Evolutionary conservation across 2,888 invertebrate genomes (phyloP).

Genomic region (Branchellion lobata): DNA sequence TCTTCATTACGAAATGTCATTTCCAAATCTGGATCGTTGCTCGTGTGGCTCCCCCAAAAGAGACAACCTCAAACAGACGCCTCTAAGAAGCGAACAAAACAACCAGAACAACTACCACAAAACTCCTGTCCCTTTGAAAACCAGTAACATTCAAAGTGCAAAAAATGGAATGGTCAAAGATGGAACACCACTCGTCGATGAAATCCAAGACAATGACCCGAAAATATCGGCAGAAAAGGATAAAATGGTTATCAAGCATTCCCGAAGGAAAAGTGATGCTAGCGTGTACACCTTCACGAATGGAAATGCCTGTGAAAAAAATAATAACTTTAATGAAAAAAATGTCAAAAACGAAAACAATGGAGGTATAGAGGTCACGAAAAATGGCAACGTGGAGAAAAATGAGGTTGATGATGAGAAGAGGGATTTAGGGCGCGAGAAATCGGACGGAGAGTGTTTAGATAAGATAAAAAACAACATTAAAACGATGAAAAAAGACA

Average conservation of each 20-base stretch:
- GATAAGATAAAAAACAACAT: too few species aligned
- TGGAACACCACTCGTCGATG: background rate
- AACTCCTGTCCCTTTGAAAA: background rate
- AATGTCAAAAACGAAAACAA: background rate
- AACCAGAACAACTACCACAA: conserved; percentile 4
- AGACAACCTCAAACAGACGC: background rate
- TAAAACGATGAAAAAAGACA: background rate
- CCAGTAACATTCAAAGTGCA: background rate
- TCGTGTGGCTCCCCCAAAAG: conserved; percentile 45
- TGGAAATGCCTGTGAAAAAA: background rate
- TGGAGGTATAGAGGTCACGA: background rate
- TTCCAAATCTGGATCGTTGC: conserved; percentile 44
- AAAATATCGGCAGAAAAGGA: background rate
- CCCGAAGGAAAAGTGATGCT: background rate
- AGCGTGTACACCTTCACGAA: background rate
- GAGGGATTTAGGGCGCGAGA: too few species aligned
- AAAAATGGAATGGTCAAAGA: background rate
- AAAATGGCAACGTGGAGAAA: too few species aligned
- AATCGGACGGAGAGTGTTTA: too few species aligned
- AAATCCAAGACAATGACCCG: background rate
- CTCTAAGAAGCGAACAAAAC: background rate
- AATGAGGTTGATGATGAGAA: too few species aligned
- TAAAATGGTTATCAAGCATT: background rate
- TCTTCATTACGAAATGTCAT: conserved; percentile 36
- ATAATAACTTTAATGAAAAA: background rate